Conservation (phyloP, 2,113 vertebrate genomes). For the Eublepharis macularius region DNA sequence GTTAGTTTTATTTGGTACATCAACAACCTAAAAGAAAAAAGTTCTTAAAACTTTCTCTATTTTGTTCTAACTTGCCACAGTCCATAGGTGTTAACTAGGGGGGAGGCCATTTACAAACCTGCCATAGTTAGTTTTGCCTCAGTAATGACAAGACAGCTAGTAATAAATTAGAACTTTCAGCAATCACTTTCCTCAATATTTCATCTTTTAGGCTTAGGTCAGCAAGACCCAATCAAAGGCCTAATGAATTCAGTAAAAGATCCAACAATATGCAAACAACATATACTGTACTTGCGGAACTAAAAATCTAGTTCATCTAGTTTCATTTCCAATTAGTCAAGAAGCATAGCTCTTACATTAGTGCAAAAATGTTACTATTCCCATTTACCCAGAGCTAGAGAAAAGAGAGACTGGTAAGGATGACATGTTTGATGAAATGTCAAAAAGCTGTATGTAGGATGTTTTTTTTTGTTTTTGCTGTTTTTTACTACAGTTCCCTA, state of each 20-base stretch:
- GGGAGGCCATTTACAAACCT: not conserved
- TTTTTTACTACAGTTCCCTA: not conserved
- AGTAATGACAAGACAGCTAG: not conserved
- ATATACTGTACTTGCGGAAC: not conserved
- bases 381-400: conserved; percentile 37
- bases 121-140: conserved; percentile 2
- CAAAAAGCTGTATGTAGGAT: conserved; percentile 38
- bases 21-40: not conserved
- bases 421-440: conserved; percentile 23
- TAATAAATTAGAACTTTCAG: not conserved
- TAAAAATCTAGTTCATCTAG: not conserved
- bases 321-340: conserved; percentile 7
- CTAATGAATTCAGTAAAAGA: not conserved
- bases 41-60: not conserved
- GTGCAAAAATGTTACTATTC: not conserved
- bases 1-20: not conserved
- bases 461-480: conserved; percentile 6
- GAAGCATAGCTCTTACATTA: not conserved
- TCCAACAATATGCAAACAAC: not conserved
- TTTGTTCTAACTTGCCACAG: not conserved
- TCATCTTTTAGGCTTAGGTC: not conserved
- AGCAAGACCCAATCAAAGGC: not conserved
- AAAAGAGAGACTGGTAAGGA: not conserved
- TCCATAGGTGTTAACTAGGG: too few species aligned
- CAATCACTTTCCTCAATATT: not conserved